These are phyloP conservation scores for Fragum fragum DNA, from an alignment of 2,888 invertebrate species.

Conservation along the genomic window DNA sequence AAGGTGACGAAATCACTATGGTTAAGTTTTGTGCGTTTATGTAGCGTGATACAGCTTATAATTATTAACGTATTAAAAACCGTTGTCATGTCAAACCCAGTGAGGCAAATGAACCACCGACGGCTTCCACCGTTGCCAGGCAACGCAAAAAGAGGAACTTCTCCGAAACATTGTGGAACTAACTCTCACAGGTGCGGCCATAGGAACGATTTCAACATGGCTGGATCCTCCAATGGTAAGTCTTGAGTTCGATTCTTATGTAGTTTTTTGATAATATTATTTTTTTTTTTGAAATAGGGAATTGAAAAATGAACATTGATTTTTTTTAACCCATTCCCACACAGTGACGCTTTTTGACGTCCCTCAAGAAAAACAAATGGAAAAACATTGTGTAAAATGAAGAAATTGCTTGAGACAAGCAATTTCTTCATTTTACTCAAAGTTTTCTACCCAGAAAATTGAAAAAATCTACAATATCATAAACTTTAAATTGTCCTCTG, in stretches of 20 bases:
- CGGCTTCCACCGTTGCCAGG: slow-evolving; percentile 78
- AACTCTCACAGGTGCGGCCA: not conserved
- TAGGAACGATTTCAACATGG: slow-evolving; percentile 2
- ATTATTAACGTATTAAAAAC: not conserved
- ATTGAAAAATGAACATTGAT: too few species aligned
- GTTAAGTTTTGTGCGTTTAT: not conserved
- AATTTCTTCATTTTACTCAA: too few species aligned
- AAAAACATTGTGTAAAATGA: too few species aligned
- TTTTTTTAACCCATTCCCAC: too few species aligned
- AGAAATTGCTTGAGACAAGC: too few species aligned
- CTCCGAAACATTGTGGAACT: slow-evolving; percentile 36
- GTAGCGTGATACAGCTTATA: not conserved
- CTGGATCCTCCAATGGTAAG: slow-evolving; percentile 3
- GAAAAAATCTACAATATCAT: too few species aligned
- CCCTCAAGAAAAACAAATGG: too few species aligned
- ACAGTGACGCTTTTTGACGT: too few species aligned
- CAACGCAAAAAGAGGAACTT: slow-evolving; percentile 50
- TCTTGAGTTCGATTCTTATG: not conserved
- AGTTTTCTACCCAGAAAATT: too few species aligned
- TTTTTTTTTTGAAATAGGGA: too few species aligned
- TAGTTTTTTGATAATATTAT: too few species aligned
- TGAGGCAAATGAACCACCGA: slow-evolving; percentile 76
- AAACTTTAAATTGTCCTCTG: too few species aligned
- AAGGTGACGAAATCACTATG: not conserved
- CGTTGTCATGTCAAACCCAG: slow-evolving; percentile 72